Base-by-base conservation (phyloP, 64 coral and sea anemone genomes). In the Montipora efflorescens region DNA sequence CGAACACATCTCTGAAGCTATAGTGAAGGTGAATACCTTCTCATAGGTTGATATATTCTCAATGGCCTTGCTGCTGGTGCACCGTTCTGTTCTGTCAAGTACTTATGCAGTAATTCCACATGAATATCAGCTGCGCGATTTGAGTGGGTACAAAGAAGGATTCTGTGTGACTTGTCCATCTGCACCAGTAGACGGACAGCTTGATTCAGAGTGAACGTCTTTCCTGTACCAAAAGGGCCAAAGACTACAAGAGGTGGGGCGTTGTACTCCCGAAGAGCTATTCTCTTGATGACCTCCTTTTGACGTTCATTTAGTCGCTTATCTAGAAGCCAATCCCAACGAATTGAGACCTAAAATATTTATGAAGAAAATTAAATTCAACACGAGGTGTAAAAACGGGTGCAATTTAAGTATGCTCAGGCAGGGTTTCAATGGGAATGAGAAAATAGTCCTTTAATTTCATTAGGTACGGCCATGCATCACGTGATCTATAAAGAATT, bases 141-240 rank as follows among this genome's bases (percentile, higher is more conserved):
- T 0, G 96, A 95, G 72, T 95, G 93, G 3, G 96, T 98, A 48
- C 96, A 95, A 5, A 95, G 5, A 16, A 98, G 93, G 55, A 98
- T 79, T 13, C 96, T 90, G 75, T 95, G 88, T 5, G 71, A 73
- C 14, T 77, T 72, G 52, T 89, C 74, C 44, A 86, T 3, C 20
- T 64, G 82, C 10, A 98, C 90, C 59, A 98, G 46, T 8, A 95
- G 93, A 51, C 93, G 90, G 11, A 98, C 93, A 19, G 93, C 90
- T 52, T 98, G 96, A 79, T 95, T 78, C 5, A 98, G 61, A 0
- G 96, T 95, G 53, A 95, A 93, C 7, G 96, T 95, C 71, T 98
- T 98, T 75, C 96, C 96, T 77, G 96, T 98, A 5, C 96, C 96
- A 95, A 98, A 98, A 7, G 96, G 96, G 47, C 96, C 96, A 66